A percentile compares a stretch with the other conserved stretches of the same genome.
Conservation (phyloP, 2,797 vertebrate genomes). For the Protonibea diacanthus region DNA sequence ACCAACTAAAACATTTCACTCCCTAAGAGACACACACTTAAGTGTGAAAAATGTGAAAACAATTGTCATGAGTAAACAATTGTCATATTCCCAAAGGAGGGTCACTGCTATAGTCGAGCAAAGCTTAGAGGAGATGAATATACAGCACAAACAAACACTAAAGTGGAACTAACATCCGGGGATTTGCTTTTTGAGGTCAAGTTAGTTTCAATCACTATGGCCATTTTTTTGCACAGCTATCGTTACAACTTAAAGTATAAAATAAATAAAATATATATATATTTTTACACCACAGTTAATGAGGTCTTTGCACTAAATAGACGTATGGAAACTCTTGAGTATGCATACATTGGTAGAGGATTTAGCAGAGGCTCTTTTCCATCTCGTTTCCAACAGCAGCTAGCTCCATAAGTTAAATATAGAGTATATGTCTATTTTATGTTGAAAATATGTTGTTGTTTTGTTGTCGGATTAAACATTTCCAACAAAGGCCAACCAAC, state of each 20-base stretch:
- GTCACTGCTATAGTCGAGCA: slow-evolving; percentile 34
- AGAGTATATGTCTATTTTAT: background rate
- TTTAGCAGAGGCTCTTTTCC: no score
- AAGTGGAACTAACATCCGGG: slow-evolving; percentile 28
- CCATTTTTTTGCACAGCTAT: slow-evolving; percentile 1
- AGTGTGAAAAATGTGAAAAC: slow-evolving; percentile 43
- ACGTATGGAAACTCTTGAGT: background rate
- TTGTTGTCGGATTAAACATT: no score
- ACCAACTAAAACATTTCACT: slow-evolving; percentile 28
- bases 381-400: background rate
- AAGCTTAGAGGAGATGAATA: slow-evolving; percentile 32
- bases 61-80: slow-evolving; percentile 56
- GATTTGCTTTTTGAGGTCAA: slow-evolving; percentile 1
- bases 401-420: background rate
- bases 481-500: background rate
- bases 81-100: slow-evolving; percentile 43
- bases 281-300: background rate
- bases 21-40: slow-evolving; percentile 3
- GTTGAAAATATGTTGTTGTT: background rate
- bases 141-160: slow-evolving; percentile 30
- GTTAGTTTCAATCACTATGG: slow-evolving; percentile 9
- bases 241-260: background rate
- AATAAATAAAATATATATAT: no score
- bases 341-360: background rate
- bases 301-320: background rate